Base-by-base conservation (phyloP, 2,113 vertebrate genomes). In the Cnemophilus loriae region DNA sequence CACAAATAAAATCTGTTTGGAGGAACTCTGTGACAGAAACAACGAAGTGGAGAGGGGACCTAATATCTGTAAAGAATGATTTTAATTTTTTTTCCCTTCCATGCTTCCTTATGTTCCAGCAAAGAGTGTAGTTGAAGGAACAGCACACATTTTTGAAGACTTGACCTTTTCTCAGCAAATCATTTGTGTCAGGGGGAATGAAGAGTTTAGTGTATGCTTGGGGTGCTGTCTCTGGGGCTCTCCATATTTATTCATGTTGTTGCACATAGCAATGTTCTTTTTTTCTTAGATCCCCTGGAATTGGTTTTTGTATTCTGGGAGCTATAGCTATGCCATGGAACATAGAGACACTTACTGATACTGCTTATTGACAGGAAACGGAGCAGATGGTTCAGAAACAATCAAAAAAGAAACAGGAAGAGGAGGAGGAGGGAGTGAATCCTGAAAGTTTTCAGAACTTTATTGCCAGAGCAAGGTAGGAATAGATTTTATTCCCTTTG, bases 401-500 rank as follows among this genome's bases (percentile, higher is more conserved):
- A 91, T 83, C 91, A 18, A 97, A 98, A 93, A 98, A 98, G 90
- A 98, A 96, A 63, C 92, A 95, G 39, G 96, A 93, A 92, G 97
- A 98, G 42, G 98, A 98, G 50, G 98, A 98, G 57, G 97, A 95
- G 19, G 98, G 98, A 74, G 97, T 99, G 75, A 98, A 98, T 93
- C 87, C 98, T 65, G 97, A 97, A 97, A 97, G 97, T 61, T 99
- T 99, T 97, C 98, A 98, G 87, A 98, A 98, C 84, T 99, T 99
- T 95, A 98, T 99, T 97, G 95, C 93, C 47, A 96, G 95, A 91
- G 99, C 99, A 93, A 99, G 99, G 99, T 99, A 98, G 75, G 94
- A 95, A 87, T 68, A 68, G 52, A 32, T 89, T 91, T 91, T 90
- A 47, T 87, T 82, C 21, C 20, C 56, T 95, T 69, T 57, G 28